Evolutionary conservation across 1,140 invertebrate species (phyloP).

Genomic region (Neelides sp.): DNA sequence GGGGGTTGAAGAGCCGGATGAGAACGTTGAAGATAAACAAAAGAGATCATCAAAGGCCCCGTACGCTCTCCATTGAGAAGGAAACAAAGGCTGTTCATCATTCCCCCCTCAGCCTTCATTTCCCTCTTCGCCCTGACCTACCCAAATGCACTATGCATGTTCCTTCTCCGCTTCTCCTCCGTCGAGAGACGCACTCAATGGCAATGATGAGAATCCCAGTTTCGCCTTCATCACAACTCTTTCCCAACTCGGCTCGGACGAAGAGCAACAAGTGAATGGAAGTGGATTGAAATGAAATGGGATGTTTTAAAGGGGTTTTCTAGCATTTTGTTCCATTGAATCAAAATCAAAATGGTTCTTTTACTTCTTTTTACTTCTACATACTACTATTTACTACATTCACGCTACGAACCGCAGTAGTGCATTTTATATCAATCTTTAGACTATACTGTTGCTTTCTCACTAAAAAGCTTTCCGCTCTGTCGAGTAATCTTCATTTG

Average conservation of each 20-base stretch:
- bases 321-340: background rate
- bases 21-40: conserved; percentile 9
- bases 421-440: background rate
- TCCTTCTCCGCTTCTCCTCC: no score
- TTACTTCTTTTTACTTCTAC: conserved; percentile 2
- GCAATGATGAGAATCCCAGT: no score
- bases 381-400: background rate
- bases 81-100: conserved; percentile 6
- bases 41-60: conserved; percentile 11
- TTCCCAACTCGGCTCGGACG: no score
- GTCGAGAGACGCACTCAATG: no score
- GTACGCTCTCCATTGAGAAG: conserved; percentile 5
- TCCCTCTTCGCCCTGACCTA: no score
- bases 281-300: conserved; percentile 4
- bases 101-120: no score
- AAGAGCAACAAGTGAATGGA: no score
- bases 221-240: no score
- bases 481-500: conserved; percentile 1
- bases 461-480: conserved; percentile 1
- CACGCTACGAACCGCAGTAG: background rate
- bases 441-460: background rate
- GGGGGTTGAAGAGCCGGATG: background rate
- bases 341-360: background rate
- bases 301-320: background rate
- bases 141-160: no score